phyloP scores from a whole-genome alignment of 2,113 vertebrate species.

The Podarcis raffonei region DNA sequence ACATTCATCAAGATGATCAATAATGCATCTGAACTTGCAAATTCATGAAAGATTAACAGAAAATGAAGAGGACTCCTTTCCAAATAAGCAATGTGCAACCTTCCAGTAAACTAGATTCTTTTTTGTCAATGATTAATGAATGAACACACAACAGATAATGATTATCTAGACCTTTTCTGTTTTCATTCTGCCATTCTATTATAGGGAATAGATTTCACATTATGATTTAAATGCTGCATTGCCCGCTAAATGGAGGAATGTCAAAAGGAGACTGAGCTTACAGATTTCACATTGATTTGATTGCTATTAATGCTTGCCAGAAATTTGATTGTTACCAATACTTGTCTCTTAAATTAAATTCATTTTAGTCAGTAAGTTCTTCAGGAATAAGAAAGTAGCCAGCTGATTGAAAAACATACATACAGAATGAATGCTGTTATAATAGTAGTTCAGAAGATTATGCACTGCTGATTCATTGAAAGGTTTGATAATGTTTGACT shows the following conservation, averaged over 20 bases:
- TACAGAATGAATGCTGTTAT: not conserved
- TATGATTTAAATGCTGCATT: not conserved
- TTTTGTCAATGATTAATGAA: slow-evolving; percentile 2
- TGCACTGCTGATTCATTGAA: not conserved
- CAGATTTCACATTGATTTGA: not conserved
- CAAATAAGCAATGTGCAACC: not conserved
- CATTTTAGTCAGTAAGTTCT: not conserved
- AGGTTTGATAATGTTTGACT: not conserved
- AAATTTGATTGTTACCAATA: not conserved
- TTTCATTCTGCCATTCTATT: not conserved
- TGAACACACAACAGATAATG: not conserved
- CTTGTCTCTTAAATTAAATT: not conserved
- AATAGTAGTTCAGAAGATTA: not conserved
- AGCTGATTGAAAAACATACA: not conserved
- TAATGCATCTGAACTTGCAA: not conserved
- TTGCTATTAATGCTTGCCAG: too few species aligned
- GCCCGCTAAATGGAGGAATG: not conserved
- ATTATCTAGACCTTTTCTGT: not conserved
- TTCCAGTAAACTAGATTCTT: not conserved
- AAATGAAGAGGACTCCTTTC: not conserved
- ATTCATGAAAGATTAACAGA: not conserved
- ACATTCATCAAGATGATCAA: not conserved
- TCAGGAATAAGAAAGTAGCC: not conserved
- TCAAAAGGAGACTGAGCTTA: not conserved
- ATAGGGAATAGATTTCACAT: not conserved